A percentile compares a stretch with the other conserved stretches of the same genome.
phyloP scores from a whole-genome alignment of 2,888 invertebrate species.

The Pristionchus arcanus region DNA sequence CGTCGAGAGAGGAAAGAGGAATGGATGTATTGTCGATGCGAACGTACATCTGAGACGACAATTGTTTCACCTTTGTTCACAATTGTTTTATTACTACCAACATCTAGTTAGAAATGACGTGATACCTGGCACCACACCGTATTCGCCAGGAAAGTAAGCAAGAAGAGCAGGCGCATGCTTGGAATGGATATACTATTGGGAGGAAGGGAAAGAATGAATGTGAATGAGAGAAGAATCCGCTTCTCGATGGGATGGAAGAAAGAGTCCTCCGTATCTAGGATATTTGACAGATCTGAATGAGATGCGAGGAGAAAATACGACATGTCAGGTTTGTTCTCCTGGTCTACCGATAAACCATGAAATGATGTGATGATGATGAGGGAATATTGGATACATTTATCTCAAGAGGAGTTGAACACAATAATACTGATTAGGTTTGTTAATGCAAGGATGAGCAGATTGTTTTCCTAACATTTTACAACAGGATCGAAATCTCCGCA shows the following conservation, averaged over 20 bases:
- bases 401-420: too few relatives aligned
- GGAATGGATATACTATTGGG: background rate
- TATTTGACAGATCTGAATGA: background rate
- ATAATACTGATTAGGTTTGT: too few relatives aligned
- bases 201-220: background rate
- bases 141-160: background rate
- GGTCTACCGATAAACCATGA: background rate
- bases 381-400: too few relatives aligned
- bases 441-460: too few relatives aligned
- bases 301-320: too few relatives aligned
- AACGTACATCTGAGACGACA: too few relatives aligned
- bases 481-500: too few relatives aligned
- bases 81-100: background rate
- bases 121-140: constrained; percentile 4
- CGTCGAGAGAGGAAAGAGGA: too few relatives aligned
- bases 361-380: too few relatives aligned
- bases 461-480: too few relatives aligned
- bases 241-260: background rate
- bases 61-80: background rate
- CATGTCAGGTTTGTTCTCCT: too few relatives aligned
- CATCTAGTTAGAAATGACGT: background rate
- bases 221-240: background rate
- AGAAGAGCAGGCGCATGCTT: background rate
- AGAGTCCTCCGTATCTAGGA: background rate
- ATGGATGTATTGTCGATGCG: too few relatives aligned